Conservation (phyloP, 2,797 vertebrate genomes). For the Cetoscarus ocellatus region DNA sequence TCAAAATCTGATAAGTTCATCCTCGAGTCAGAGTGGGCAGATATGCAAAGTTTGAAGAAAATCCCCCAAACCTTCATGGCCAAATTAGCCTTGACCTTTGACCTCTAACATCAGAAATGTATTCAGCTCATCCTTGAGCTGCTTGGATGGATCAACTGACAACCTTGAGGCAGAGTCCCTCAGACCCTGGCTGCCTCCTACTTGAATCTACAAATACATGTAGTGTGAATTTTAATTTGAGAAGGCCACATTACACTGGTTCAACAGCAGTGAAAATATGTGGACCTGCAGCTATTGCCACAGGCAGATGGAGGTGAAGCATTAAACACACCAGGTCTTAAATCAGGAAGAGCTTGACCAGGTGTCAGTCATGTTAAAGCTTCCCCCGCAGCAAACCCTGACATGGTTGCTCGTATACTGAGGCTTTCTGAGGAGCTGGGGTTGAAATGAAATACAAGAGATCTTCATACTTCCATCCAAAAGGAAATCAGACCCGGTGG, state of each 20-base stretch:
- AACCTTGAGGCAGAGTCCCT: too few species aligned
- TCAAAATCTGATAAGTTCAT: too few species aligned
- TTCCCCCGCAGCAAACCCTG: conserved; percentile 15
- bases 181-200: too few species aligned
- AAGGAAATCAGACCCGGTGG: too few species aligned
- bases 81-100: too few species aligned
- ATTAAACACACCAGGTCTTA: conserved; percentile 2
- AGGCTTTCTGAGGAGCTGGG: not conserved
- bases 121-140: too few species aligned
- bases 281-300: conserved; percentile 11
- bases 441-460: not conserved
- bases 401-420: not conserved
- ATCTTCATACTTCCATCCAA: not conserved
- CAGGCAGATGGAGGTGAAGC: not conserved
- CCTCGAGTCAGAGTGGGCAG: too few species aligned
- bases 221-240: conserved; percentile 13
- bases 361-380: conserved; percentile 26
- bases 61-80: too few species aligned
- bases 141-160: too few species aligned
- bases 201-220: not conserved
- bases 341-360: conserved; percentile 24
- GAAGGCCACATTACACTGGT: conserved; percentile 6
- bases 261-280: conserved; percentile 9
- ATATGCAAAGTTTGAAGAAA: too few species aligned
- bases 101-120: too few species aligned